phyloP scores from a whole-genome alignment of 2,888 invertebrate species.

The Trachelus iudaicus region DNA sequence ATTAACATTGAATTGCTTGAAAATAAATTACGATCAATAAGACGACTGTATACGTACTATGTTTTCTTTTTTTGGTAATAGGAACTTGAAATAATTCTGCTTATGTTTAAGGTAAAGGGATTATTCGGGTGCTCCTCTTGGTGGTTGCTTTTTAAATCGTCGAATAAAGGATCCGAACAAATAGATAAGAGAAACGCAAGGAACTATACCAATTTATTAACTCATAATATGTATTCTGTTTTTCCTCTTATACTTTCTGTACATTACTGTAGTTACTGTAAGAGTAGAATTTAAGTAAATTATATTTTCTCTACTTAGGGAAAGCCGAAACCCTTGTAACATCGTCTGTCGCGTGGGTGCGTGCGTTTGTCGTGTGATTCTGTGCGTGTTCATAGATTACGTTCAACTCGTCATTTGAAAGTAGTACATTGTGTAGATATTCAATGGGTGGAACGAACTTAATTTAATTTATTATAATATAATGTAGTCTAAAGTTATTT shows the following conservation, averaged over 20 bases:
- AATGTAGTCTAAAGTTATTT: background rate
- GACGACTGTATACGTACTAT: background rate
- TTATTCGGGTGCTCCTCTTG: background rate
- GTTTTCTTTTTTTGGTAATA: background rate
- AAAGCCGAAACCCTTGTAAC: background rate
- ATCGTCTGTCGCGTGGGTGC: background rate
- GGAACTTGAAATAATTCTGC: background rate
- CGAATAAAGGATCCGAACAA: background rate
- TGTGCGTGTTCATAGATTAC: background rate
- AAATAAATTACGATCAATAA: background rate
- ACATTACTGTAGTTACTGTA: background rate
- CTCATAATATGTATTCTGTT: background rate
- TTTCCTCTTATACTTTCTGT: background rate
- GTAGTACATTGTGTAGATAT: background rate
- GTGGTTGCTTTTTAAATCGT: background rate
- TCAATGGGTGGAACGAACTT: background rate
- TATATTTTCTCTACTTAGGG: slow-evolving; percentile 27
- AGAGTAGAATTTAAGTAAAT: slow-evolving; percentile 6
- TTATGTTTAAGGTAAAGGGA: background rate
- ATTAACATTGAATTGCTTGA: background rate
- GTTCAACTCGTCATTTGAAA: slow-evolving; percentile 1
- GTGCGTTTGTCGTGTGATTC: background rate
- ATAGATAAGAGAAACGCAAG: background rate
- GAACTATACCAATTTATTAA: background rate
- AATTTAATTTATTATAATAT: background rate